Base-by-base conservation (phyloP, 1,140 invertebrate species). In the Drosophila mayri region DNA sequence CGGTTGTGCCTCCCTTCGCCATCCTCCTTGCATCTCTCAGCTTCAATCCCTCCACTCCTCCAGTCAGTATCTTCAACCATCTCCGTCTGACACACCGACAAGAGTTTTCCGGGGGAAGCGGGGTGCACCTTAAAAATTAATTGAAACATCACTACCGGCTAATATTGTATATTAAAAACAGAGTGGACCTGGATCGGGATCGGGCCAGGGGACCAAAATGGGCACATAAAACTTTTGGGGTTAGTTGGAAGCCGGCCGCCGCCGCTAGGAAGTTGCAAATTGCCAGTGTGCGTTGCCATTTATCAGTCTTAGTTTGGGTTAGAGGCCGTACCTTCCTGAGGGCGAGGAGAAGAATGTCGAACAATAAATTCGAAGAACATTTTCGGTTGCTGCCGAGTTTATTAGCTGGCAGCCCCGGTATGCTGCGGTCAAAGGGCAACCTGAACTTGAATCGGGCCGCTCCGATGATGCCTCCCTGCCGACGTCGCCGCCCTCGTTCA, bases 121-220 rank as follows among this genome's bases (percentile, higher is more conserved):
- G 57, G 57, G 52, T 49, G 64, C 76, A 90, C 81, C 81, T 85
- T 90, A 90, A 81, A 86, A 90, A 88, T 90, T 90, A 85, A 85
- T 90, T 90, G 74, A 90, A 90, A 76, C 85, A 90, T 90, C 85
- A 85, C 70, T 78, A 81, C 68, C 70, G 85, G 78, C 81, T 88
- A 90, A 81, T 83, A 88, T 80, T 74, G 85, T 74, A 65, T 84
- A 79, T 87, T 87, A 88, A 87, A 82, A 87, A 79, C 54, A 80
- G 37, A 52, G 35, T 59, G 47, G 46, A 74, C 50, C 47, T 12
- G 38, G 22, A 9, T 41, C 47, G 30, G 46, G 22, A 41, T 41
- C n/a, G 40, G 37, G 50, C 35, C 50, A 35, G 50, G 50, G 30
- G 50, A 52, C 49, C 49, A 12, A 20, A 52, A 35, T 55, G 38